Evolutionary conservation across 2,888 invertebrate species (phyloP).

Genomic region (Desoria tigrina): DNA sequence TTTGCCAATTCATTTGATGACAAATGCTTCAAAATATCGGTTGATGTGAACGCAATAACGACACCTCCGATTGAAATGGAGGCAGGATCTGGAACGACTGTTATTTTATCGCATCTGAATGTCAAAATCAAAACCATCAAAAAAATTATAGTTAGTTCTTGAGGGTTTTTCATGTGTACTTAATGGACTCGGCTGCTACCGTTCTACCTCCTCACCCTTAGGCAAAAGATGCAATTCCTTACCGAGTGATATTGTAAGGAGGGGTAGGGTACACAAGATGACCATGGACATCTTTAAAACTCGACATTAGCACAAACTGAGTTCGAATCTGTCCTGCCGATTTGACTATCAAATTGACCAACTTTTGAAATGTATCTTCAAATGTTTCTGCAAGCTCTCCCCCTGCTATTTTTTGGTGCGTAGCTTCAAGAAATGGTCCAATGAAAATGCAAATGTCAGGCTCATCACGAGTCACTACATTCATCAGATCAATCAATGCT

Average conservation of each 20-base stretch:
- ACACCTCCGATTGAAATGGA: slow-evolving; percentile 75
- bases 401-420: slow-evolving; percentile 66
- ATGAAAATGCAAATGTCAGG: slow-evolving; percentile 80
- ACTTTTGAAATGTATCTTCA: slow-evolving; percentile 72
- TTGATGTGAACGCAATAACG: slow-evolving; percentile 75
- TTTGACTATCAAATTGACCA: slow-evolving; percentile 68
- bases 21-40: slow-evolving; percentile 80
- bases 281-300: slow-evolving; percentile 75
- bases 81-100: slow-evolving; percentile 78
- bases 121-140: no score
- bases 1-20: slow-evolving; percentile 74
- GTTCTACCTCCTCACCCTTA: no score
- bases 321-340: slow-evolving; percentile 63
- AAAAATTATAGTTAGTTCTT: no score
- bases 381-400: slow-evolving; percentile 66
- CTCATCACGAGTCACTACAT: slow-evolving; percentile 66
- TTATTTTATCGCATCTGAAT: slow-evolving; percentile 59
- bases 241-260: slow-evolving; percentile 60
- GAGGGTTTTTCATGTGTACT: no score
- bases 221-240: no score
- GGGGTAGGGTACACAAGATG: slow-evolving; percentile 81
- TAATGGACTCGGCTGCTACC: no score
- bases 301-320: slow-evolving; percentile 74
- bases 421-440: slow-evolving; percentile 80
- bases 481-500: slow-evolving; percentile 75